These are phyloP conservation scores for Pangasius sanitwongsei DNA, from an alignment of 2,797 vertebrate species.

Conservation along the genomic window DNA sequence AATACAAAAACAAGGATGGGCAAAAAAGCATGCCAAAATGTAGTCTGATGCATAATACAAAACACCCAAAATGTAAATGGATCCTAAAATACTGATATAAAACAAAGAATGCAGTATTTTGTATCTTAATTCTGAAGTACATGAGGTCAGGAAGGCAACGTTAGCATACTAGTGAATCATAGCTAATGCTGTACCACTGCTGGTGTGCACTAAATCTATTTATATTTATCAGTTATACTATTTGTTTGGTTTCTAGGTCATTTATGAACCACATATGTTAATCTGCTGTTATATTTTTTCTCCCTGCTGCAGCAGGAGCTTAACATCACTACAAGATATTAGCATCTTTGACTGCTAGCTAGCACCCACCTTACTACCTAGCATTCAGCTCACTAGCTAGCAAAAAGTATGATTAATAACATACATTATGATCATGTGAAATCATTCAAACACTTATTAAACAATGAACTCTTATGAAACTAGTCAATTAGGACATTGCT, in stretches of 20 bases:
- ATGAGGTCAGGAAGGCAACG: not conserved
- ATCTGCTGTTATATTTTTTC: not conserved
- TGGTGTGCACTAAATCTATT: not conserved
- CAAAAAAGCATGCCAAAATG: not conserved
- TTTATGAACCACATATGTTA: not conserved
- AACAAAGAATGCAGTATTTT: not conserved
- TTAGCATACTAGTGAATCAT: not conserved
- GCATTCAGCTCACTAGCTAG: slow-evolving; percentile 8
- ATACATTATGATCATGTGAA: no score
- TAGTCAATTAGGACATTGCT: not conserved
- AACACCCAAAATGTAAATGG: not conserved
- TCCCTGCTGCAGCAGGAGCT: not conserved
- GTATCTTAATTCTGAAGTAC: not conserved
- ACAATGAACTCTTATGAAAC: not conserved
- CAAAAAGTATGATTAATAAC: not conserved
- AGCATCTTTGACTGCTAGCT: not conserved
- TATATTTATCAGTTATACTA: not conserved
- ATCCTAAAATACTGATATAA: not conserved
- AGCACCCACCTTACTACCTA: not conserved
- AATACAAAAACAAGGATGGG: not conserved
- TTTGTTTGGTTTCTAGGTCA: not conserved
- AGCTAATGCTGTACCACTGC: not conserved
- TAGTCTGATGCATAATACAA: not conserved
- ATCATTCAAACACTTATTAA: not conserved
- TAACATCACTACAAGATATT: not conserved